These are phyloP conservation scores for Sarcoramphus papa DNA, from an alignment of 2,797 vertebrate genomes.

Conservation along the genomic window DNA sequence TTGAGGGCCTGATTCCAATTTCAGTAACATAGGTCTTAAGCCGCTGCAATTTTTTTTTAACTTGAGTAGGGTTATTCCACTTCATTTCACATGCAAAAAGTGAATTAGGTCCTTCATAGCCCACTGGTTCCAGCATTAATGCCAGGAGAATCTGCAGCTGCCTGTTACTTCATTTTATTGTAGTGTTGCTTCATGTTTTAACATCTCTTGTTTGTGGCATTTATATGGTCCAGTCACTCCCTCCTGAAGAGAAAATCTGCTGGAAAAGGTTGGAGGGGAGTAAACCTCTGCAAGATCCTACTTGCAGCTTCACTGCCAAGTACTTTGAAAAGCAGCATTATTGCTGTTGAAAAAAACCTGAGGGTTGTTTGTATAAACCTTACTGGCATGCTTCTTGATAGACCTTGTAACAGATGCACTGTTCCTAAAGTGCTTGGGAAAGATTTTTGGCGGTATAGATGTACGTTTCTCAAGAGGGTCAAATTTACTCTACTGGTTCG, in stretches of 20 bases:
- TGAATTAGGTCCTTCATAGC: background rate
- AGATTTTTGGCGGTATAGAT: background rate
- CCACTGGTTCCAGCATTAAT: background rate
- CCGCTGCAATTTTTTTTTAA: background rate
- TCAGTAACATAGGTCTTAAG: background rate
- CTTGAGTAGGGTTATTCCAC: background rate
- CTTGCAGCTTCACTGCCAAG: background rate
- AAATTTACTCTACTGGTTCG: background rate
- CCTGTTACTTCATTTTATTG: background rate
- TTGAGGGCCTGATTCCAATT: background rate
- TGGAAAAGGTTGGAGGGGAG: background rate
- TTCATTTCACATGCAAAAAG: background rate
- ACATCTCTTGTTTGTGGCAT: background rate
- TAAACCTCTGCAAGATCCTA: background rate
- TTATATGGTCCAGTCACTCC: background rate
- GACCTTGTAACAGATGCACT: background rate
- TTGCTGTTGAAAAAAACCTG: background rate
- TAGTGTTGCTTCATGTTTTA: background rate
- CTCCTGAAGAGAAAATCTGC: background rate
- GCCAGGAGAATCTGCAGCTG: background rate
- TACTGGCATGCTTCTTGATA: background rate
- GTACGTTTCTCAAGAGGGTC: background rate
- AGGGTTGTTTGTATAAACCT: background rate
- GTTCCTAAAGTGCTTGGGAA: background rate
- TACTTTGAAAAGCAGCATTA: background rate